A percentile compares a stretch with the other conserved stretches of the same genome.
Conservation (phyloP, 2,113 vertebrate genomes). For the Tinamus guttatus region DNA sequence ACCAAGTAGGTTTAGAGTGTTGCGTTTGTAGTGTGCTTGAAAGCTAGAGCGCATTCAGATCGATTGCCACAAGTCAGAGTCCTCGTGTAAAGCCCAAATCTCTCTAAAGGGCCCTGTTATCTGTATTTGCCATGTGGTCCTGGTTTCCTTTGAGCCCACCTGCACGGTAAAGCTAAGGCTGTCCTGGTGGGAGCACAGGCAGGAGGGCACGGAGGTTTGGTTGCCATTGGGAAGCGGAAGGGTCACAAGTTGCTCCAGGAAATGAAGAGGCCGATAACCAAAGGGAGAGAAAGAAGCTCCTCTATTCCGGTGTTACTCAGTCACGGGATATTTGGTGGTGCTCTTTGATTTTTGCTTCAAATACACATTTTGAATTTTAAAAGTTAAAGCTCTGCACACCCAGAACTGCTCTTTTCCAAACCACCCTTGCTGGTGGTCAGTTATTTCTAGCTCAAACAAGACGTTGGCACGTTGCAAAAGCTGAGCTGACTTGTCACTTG, state of each 20-base stretch:
- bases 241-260: background rate
- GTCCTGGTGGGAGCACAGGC: background rate
- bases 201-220: background rate
- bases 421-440: background rate
- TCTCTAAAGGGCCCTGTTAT: slow-evolving; percentile 10
- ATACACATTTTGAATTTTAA: background rate
- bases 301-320: background rate
- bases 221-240: background rate
- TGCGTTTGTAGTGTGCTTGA: background rate
- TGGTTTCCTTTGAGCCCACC: background rate
- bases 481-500: background rate
- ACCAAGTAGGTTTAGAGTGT: background rate
- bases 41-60: background rate
- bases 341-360: slow-evolving; percentile 13
- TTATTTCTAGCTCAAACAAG: background rate
- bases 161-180: background rate
- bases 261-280: background rate
- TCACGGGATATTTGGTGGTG: background rate
- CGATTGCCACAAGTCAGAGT: background rate
- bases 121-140: background rate
- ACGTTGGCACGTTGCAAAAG: accelerated
- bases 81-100: background rate
- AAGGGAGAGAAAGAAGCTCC: background rate
- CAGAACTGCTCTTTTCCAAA: background rate
- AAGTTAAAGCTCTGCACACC: background rate